Evolutionary conservation across 1,140 invertebrate species (phyloP).

Genomic region (Physella acuta): DNA sequence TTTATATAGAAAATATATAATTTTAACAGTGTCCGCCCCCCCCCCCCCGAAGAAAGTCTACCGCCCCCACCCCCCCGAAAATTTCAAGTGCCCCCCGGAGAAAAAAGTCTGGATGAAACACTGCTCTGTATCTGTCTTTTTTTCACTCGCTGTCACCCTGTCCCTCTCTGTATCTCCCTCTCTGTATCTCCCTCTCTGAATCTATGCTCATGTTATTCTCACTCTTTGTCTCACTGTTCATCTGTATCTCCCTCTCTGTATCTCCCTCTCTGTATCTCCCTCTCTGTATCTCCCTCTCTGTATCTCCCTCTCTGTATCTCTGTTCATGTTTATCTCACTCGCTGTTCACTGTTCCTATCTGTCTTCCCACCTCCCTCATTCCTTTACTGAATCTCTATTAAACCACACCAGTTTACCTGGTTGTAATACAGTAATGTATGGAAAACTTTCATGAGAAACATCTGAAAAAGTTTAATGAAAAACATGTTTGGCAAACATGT

Average conservation of each 20-base stretch:
- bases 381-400: too few relatives aligned
- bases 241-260: not conserved
- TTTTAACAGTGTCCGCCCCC: too few relatives aligned
- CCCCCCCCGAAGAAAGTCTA: too few relatives aligned
- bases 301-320: conserved; percentile 8
- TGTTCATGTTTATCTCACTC: conserved; percentile 7
- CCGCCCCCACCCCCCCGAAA: too few relatives aligned
- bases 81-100: too few relatives aligned
- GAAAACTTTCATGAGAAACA: too few relatives aligned
- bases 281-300: conserved; percentile 2
- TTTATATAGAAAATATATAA: too few relatives aligned
- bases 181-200: not conserved
- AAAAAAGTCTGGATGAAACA: too few relatives aligned
- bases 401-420: too few relatives aligned
- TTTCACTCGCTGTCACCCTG: not conserved
- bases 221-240: not conserved
- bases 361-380: not conserved
- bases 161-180: not conserved
- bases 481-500: too few relatives aligned
- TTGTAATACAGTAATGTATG: too few relatives aligned
- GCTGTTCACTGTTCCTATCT: not conserved
- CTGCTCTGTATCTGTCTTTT: conserved; percentile 5
- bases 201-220: conserved; percentile 5
- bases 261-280: conserved; percentile 13
- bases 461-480: too few relatives aligned